A percentile compares a stretch with the other conserved stretches of the same genome.
Evolutionary conservation across 1,140 invertebrate genomes (phyloP).

Genomic region (Sesamia nonagrioides): DNA sequence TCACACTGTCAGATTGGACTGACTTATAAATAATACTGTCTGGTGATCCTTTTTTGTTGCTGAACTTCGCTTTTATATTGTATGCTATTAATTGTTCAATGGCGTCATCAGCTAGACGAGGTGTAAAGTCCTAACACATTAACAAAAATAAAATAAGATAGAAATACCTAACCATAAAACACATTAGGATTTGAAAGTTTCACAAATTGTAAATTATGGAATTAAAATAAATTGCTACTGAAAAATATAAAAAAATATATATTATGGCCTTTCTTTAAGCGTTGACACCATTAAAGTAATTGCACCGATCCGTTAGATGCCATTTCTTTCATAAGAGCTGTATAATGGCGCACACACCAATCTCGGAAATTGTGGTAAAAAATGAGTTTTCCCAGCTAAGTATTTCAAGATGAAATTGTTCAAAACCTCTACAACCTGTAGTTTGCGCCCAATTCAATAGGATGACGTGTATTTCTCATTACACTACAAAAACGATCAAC

Average conservation of each 20-base stretch:
- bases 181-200: background rate
- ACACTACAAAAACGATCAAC: slow-evolving; percentile 37
- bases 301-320: slow-evolving; percentile 15
- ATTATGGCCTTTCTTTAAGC: slow-evolving; percentile 4
- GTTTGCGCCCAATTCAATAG: slow-evolving; percentile 30
- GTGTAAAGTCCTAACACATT: background rate
- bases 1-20: slow-evolving; percentile 50
- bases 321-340: slow-evolving; percentile 11
- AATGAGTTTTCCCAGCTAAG: slow-evolving; percentile 8
- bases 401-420: background rate
- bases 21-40: slow-evolving; percentile 21
- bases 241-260: background rate
- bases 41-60: slow-evolving; percentile 11
- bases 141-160: too few relatives aligned
- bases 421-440: slow-evolving; percentile 3
- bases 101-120: slow-evolving; percentile 6
- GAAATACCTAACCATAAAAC: background rate
- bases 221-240: background rate
- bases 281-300: slow-evolving; percentile 22
- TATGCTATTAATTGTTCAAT: slow-evolving; percentile 27
- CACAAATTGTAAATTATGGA: background rate
- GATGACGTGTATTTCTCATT: slow-evolving; percentile 43
- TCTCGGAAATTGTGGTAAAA: background rate
- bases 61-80: slow-evolving; percentile 19
- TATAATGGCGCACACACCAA: slow-evolving; percentile 2